Evolutionary conservation across 2,888 invertebrate genomes (phyloP), one percentile per base, ranked within the genome.

Genomic region (Aporophyla nigra): DNA sequence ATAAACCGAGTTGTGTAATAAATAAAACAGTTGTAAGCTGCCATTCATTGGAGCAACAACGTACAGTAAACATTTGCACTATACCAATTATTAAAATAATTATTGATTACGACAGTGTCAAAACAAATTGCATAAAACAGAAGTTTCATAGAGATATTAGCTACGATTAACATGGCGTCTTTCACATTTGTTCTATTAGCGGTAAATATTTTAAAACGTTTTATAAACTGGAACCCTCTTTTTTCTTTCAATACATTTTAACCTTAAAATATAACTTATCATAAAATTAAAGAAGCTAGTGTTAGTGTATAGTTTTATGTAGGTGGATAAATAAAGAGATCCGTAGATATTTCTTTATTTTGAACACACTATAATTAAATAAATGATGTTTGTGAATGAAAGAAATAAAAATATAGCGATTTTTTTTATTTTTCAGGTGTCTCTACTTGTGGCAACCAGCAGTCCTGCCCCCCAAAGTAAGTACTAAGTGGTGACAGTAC

Each of bases 381-480:
- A 43, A 43, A n/a, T 12, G 46, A 56, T 21, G 1, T 65, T 51
- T 43, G 9, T 33, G 43, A 43, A 72, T 21, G 3, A 59, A 16
- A 24, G 4, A 54, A 56, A 40, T 27, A 4, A 49, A 19, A 7
- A 0, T 2, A 59, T 3, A 1, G 9, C 19, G 19, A 5, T 51
- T 14, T 62, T 56, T 5, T 62, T 46, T 46, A 49, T 53, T 43
- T 75, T 73, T 1, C 71, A 78, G 84, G 43, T n/a, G 9, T 40
- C 53, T 7, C 14, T 81, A 0, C 19, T 76, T 24, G 24, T 73
- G 46, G 56, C 59, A 53, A 40, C 65, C 21, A 43, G 65, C 68
- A 66, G n/a, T 24, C 71, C 78, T 68, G 75, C 71, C 4, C 84
- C 75, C 2, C 12, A 54, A 46, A 56, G 82, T 80, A 86, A 76